Evolutionary conservation across 2,888 invertebrate species (phyloP), one percentile per base, ranked within the genome.

Genomic region (Polydesmus complanatus): DNA sequence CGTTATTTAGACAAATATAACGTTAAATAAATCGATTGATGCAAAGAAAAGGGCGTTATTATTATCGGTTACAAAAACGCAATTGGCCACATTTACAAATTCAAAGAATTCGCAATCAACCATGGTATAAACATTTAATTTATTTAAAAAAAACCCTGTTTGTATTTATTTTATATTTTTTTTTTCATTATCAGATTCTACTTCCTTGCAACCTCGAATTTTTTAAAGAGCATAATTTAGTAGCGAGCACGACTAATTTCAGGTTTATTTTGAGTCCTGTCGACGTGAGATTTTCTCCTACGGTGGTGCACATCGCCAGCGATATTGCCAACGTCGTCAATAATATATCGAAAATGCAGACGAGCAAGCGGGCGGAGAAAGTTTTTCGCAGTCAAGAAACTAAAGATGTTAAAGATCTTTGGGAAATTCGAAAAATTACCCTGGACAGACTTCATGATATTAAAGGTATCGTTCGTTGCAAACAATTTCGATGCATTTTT

Each of bases 281-380:
- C 19, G 82, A 85, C 68, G 69, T 88, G 18, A 84, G 85, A 67
- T 72, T 89, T 8, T 85, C 86, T 54, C 81, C 85, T 3, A 81
- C 83, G 57, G 83, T 85, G 0, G 79, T 88, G 0, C 84, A 85
- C 66, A 85, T 86, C 18, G 74, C 86, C 49, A 78, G 80, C 67
- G 83, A 78, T 65, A 77, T 79, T 62, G 62, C 63, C 1, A 65
- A 67, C n/a, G 66, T 71, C 65, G 62, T 73, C 63, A 69, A 61
- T 5, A 53, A 60, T 19, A 64, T 56, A 25, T 55, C 64, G 19
- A 61, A 62, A 58, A 65, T 8, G 5, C 14, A 5, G 5, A 8
- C 37, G 5, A 37, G 14, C 8, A 5, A 37, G 5, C 14, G 8
- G 37, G 14, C 5, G 14, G 14, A 5, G 5, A 37, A 37, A 37